phyloP scores from a whole-genome alignment of 2,113 vertebrate species.

The Paracanthobrama guichenoti region DNA sequence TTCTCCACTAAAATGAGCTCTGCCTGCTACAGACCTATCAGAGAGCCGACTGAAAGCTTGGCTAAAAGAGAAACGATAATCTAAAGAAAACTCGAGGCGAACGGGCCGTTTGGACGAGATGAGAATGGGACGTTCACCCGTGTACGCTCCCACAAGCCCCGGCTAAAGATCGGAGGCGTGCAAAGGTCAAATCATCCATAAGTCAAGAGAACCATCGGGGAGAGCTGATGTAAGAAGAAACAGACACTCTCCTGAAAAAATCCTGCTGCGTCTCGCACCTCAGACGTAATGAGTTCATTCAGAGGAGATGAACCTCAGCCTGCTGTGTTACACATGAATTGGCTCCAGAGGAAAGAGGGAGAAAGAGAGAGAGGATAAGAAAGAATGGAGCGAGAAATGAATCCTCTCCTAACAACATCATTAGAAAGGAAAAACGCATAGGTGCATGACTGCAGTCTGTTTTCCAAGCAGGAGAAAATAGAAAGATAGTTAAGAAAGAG shows the following conservation, averaged over 20 bases:
- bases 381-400: constrained; percentile 20
- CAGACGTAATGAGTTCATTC: constrained; percentile 39
- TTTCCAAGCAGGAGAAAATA: not conserved
- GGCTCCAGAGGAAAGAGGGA: constrained; percentile 1
- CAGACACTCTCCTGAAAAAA: constrained; percentile 25
- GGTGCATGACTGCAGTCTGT: not conserved
- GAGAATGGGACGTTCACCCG: constrained; percentile 48
- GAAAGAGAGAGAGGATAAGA: not conserved
- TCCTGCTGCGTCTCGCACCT: constrained; percentile 30
- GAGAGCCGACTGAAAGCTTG: constrained; percentile 29
- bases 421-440: constrained; percentile 19
- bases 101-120: constrained; percentile 37
- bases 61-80: constrained; percentile 52
- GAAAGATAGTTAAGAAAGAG: not conserved
- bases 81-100: constrained; percentile 32
- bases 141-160: constrained; percentile 9
- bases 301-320: constrained; percentile 39
- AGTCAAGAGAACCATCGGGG: constrained; percentile 37
- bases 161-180: constrained; percentile 38
- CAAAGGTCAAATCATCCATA: constrained; percentile 58
- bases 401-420: constrained; percentile 3
- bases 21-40: constrained; percentile 51
- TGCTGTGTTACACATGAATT: constrained; percentile 29
- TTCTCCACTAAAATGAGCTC: constrained; percentile 58
- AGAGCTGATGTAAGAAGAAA: constrained; percentile 31